Evolutionary conservation across 2,888 invertebrate species (phyloP).

Genomic region (Laothoe populi): DNA sequence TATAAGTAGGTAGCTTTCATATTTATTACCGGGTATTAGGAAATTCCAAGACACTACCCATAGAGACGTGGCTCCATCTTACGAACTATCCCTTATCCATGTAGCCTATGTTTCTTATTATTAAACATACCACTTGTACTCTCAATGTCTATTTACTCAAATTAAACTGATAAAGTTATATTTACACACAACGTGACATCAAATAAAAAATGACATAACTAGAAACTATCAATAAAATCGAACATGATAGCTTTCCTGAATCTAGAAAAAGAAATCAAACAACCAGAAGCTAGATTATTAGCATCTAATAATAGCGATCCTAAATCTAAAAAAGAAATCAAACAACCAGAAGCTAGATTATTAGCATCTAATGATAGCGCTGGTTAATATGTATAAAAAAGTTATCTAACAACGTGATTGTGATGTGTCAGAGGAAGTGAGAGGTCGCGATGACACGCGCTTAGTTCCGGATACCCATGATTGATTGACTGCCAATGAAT

Average conservation of each 20-base stretch:
- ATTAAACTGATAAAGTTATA: no score
- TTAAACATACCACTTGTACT: no score
- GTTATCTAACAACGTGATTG: conserved; percentile 14
- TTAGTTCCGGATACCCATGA: conserved; percentile 30
- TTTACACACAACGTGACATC: background rate
- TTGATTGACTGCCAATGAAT: conserved; percentile 27
- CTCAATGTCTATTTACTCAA: no score
- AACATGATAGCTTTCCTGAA: background rate
- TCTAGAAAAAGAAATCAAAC: background rate
- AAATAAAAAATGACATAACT: background rate
- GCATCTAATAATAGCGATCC: background rate
- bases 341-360: background rate
- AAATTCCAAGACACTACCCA: no score
- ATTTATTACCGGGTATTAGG: no score
- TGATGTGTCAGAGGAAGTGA: conserved; percentile 50
- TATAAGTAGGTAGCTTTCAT: no score
- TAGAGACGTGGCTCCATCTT: no score
- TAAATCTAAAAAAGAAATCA: background rate
- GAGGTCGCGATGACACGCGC: conserved; percentile 44
- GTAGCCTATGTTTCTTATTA: no score
- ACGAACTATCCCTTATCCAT: no score
- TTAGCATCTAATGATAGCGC: background rate
- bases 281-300: background rate
- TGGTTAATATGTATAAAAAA: conserved; percentile 19
- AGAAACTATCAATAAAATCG: background rate